phyloP scores from a whole-genome alignment of 2,113 vertebrate species.

The Oncorhynchus clarkii region DNA sequence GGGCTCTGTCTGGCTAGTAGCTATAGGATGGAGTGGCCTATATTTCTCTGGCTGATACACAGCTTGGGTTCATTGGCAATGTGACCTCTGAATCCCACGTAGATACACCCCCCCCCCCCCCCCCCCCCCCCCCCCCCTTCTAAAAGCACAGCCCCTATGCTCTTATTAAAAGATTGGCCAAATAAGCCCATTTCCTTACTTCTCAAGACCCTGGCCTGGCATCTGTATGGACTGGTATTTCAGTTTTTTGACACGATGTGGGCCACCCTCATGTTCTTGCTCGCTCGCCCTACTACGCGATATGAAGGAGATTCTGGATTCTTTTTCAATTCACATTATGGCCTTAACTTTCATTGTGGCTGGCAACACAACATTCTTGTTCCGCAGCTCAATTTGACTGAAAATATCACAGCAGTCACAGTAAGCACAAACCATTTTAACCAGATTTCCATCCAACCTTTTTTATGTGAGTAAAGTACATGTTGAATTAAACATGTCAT shows the following conservation, averaged over 20 bases:
- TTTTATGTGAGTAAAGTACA: too few species aligned
- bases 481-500: too few species aligned
- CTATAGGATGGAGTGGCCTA: neutral
- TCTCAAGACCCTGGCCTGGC: conserved; percentile 3
- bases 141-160: conserved; percentile 22
- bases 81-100: neutral
- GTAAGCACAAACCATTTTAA: too few species aligned
- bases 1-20: neutral
- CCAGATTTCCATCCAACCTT: too few species aligned
- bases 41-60: neutral
- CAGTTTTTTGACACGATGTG: conserved; percentile 15
- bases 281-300: neutral
- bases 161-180: conserved; percentile 42
- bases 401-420: too few species aligned
- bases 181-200: conserved; percentile 41
- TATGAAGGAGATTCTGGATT: conserved; percentile 13
- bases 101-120: neutral
- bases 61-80: neutral
- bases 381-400: too few species aligned
- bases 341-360: too few species aligned
- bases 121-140: too few species aligned
- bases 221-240: conserved; percentile 11
- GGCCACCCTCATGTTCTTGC: too few species aligned
- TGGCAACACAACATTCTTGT: too few species aligned
- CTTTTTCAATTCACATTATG: neutral